Conservation (phyloP, 1,140 invertebrate genomes). For the Psilanteris sp. region DNA sequence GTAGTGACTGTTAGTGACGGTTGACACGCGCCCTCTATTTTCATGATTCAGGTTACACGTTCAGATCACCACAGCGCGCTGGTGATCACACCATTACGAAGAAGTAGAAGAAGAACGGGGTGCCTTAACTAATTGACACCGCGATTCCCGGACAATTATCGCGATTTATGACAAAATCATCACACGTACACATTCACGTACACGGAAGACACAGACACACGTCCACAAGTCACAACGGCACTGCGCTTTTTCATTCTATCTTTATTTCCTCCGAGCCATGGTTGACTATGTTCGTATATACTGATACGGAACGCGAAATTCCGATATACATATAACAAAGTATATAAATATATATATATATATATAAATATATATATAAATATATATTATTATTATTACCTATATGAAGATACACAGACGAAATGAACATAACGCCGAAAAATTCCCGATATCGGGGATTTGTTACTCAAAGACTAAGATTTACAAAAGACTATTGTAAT, state of each 20-base stretch:
- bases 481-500: conserved; percentile 61
- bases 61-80: not conserved
- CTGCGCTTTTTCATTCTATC: conserved; percentile 49
- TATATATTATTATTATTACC: conserved; percentile 15
- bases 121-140: conserved; percentile 58
- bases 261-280: conserved; percentile 49
- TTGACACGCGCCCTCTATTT: conserved; percentile 35
- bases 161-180: conserved; percentile 4
- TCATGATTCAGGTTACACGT: conserved; percentile 21
- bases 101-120: conserved; percentile 52
- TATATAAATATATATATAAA: conserved; percentile 20
- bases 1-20: conserved; percentile 65
- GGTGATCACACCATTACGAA: not conserved
- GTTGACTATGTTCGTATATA: conserved; percentile 38
- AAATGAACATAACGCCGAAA: conserved; percentile 55
- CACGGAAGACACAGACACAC: not conserved
- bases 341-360: conserved; percentile 29
- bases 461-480: conserved; percentile 61
- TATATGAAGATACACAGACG: conserved; percentile 27
- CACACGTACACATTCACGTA: conserved; percentile 1
- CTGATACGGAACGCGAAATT: conserved; percentile 31
- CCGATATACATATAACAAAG: conserved; percentile 13
- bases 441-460: conserved; percentile 46
- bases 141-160: conserved; percentile 35
- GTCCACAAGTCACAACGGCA: conserved; percentile 27